Base-by-base conservation (phyloP, 2,888 invertebrate genomes). In the Aplocera efformata region DNA sequence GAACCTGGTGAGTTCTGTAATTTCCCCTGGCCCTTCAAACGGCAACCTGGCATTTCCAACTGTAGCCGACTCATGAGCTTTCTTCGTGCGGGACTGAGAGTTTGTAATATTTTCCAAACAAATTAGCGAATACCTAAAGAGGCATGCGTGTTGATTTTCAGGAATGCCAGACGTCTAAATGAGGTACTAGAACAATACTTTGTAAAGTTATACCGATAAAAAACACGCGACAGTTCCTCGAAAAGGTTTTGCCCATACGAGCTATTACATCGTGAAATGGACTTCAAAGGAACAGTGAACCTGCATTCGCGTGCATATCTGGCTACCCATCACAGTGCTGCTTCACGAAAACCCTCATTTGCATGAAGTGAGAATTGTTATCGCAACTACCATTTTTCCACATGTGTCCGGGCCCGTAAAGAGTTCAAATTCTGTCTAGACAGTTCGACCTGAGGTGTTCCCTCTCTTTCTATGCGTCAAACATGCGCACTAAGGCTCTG, bases 391-490 rank as follows among this genome's bases (percentile, higher is more conserved):
- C 50, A 44, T 48, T 48, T 42, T 50, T 44, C 42, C 66, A 71
- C 69, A 73, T 66, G 64, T 68, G 71, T 56, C 60, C 58, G 60
- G 58, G 62, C 75, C 65, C 65, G 76, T 83, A 78, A 81, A 83
- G 79, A 84, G 85, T 84, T 85, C 86, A 84, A 70, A 70, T 63
- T 69, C 68, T 72, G 86, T 88, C 86, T 86, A 88, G 86, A 88
- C 86, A 70, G 60, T 83, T 86, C 86, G 85, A 85, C 84, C 86
- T 76, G 71, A 58, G 59, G 60, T 58, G 79, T 35, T 41, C 63
- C 58, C 51, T 79, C 80, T 64, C 71, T 45, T 66, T 79, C 74
- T 76, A 61, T 75, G 71, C 72, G 72, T 67, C 74, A 73, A 74
- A 74, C 86, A 82, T 85, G 85, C 85, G 86, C 84, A 80, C 55